Evolutionary conservation across 2,797 vertebrate genomes (phyloP).

Genomic region (Galagoides demidoff): DNA sequence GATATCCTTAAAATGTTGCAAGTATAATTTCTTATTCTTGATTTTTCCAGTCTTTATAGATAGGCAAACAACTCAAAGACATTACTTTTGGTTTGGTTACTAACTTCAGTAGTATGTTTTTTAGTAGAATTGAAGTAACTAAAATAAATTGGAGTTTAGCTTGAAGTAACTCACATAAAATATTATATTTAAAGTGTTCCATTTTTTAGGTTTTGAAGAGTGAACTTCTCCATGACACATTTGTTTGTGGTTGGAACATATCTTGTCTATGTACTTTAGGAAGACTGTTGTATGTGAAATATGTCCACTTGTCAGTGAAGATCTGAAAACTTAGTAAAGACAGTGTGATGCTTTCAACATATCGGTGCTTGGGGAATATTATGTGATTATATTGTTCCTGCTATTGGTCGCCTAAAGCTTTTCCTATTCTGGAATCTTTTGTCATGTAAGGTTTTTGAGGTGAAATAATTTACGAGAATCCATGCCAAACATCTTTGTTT

Average conservation of each 20-base stretch:
- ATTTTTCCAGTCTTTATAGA: not conserved
- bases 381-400: not conserved
- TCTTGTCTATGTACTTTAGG: not conserved
- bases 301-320: not conserved
- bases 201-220: slow-evolving; percentile 5
- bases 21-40: not conserved
- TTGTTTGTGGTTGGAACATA: slow-evolving; percentile 42
- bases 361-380: not conserved
- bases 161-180: not conserved
- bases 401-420: not conserved
- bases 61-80: not conserved
- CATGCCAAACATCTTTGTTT: not conserved
- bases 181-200: slow-evolving; percentile 33
- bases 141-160: slow-evolving; percentile 32
- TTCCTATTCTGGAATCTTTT: slow-evolving; percentile 2
- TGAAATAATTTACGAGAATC: not conserved
- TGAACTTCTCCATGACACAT: not conserved
- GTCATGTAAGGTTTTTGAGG: not conserved
- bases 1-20: not conserved
- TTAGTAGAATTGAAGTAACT: slow-evolving; percentile 39
- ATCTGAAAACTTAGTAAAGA: slow-evolving; percentile 59
- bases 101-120: not conserved
- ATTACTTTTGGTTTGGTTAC: slow-evolving; percentile 23
- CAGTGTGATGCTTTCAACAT: not conserved
- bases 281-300: not conserved